Conservation (phyloP, 2,113 vertebrate species). For the Recurvirostra avosetta region DNA sequence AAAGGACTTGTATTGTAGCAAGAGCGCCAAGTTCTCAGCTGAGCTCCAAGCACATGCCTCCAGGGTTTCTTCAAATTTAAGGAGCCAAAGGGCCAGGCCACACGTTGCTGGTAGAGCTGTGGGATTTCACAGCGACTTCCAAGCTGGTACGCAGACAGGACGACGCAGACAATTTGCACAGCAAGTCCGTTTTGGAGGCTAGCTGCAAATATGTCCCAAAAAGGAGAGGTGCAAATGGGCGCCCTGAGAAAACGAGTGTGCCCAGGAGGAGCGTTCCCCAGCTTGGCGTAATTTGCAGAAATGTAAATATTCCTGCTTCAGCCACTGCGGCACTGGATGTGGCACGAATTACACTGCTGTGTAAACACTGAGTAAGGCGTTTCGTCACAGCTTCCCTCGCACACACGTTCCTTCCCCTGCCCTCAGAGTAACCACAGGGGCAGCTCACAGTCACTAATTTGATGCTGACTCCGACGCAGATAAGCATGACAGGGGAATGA, state of each 20-base stretch:
- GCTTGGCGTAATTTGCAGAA: neutral
- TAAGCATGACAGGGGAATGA: fast-evolving
- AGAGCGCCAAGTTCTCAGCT: neutral
- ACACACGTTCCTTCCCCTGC: neutral
- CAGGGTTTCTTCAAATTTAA: neutral
- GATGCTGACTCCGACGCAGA: neutral
- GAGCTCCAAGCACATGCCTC: neutral
- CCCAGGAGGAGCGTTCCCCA: neutral
- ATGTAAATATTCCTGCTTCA: neutral
- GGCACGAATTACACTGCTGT: neutral
- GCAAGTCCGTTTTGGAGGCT: neutral
- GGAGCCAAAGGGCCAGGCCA: neutral
- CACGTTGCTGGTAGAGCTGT: neutral
- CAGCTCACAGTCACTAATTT: neutral
- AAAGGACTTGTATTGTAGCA: neutral
- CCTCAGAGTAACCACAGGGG: neutral
- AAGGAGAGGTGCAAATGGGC: fast-evolving
- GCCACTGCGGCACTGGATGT: neutral
- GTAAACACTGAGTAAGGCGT: neutral
- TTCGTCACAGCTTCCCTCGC: neutral
- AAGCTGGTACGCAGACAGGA: too few species aligned
- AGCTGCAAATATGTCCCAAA: neutral
- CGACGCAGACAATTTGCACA: fast-evolving
- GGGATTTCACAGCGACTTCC: neutral
- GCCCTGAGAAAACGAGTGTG: neutral